phyloP scores from a whole-genome alignment of 2,113 vertebrate species.

The Cinclus mexicanus region DNA sequence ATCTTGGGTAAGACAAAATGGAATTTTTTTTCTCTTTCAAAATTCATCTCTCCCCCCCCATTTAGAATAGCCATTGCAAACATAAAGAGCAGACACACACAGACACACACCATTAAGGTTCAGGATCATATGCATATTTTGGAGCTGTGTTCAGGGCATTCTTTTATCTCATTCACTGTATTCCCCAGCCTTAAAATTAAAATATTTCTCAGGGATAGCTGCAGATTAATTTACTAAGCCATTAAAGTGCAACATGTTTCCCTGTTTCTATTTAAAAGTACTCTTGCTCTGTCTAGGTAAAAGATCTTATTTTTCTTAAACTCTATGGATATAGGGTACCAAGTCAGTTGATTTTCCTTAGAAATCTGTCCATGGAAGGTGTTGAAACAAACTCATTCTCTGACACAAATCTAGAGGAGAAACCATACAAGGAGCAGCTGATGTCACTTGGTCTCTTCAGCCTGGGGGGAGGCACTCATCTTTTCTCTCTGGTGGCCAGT shows the following conservation, averaged over 20 bases:
- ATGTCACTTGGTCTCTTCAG: background rate
- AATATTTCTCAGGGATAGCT: constrained; percentile 6
- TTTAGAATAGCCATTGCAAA: constrained; percentile 27
- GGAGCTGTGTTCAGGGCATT: background rate
- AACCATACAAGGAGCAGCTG: background rate
- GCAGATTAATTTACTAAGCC: constrained; percentile 40
- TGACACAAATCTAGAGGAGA: background rate
- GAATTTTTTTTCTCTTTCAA: background rate
- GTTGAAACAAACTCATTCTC: background rate
- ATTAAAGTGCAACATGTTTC: constrained; percentile 5
- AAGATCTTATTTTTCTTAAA: background rate
- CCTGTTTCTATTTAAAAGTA: background rate
- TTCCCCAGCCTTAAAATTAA: constrained; percentile 36
- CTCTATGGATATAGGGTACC: background rate
- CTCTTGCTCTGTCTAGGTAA: background rate
- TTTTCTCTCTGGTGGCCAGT: background rate
- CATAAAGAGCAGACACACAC: background rate
- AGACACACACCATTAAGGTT: constrained; percentile 28
- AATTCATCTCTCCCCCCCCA: background rate
- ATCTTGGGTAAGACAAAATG: constrained; percentile 37
- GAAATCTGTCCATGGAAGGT: background rate
- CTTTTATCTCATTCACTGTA: background rate
- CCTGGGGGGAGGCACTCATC: background rate
- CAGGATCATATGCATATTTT: background rate
- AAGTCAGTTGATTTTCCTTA: background rate